These are phyloP conservation scores for Conus ventricosus DNA, from an alignment of 1,140 invertebrate species.

Conservation along the genomic window DNA sequence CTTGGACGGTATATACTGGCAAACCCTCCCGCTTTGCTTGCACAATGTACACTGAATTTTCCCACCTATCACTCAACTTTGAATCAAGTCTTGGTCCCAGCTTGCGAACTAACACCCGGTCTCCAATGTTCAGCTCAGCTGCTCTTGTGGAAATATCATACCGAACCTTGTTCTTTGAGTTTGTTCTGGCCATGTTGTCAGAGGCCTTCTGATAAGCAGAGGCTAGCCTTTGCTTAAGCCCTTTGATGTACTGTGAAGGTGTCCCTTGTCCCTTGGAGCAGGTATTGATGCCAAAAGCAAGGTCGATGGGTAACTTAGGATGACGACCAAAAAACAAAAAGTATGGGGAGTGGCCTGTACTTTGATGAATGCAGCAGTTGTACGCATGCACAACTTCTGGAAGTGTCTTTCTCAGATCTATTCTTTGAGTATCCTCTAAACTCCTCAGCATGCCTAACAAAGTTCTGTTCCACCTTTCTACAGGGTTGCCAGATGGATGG, in stretches of 20 bases:
- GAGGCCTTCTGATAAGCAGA: constrained; percentile 3
- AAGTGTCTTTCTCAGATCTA: constrained; percentile 22
- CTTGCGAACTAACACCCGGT: constrained; percentile 12
- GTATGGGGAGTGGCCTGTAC: constrained; percentile 30
- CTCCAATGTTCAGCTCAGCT: not conserved
- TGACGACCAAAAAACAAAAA: constrained; percentile 41
- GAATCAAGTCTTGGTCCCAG: not conserved
- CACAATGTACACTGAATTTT: not conserved
- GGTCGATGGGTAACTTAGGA: constrained; percentile 34
- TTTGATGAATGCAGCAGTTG: constrained; percentile 5
- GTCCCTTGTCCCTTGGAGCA: not conserved
- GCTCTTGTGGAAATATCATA: not conserved
- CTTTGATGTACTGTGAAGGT: not conserved
- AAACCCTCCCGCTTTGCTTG: not conserved
- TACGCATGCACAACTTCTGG: constrained; percentile 46
- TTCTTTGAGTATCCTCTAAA: constrained; percentile 35
- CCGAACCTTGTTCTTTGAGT: not conserved
- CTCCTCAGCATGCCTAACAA: constrained; percentile 43
- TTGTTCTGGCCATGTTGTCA: not conserved
- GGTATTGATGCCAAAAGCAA: constrained; percentile 27
- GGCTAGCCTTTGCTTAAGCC: not conserved
- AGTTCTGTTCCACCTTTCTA: constrained; percentile 31
- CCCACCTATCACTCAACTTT: constrained; percentile 3
- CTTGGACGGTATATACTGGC: constrained; percentile 5
- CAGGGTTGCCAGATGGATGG: too few species aligned